Base-by-base conservation (phyloP, 2,113 vertebrate species). In the Thryonomys swinderianus region DNA sequence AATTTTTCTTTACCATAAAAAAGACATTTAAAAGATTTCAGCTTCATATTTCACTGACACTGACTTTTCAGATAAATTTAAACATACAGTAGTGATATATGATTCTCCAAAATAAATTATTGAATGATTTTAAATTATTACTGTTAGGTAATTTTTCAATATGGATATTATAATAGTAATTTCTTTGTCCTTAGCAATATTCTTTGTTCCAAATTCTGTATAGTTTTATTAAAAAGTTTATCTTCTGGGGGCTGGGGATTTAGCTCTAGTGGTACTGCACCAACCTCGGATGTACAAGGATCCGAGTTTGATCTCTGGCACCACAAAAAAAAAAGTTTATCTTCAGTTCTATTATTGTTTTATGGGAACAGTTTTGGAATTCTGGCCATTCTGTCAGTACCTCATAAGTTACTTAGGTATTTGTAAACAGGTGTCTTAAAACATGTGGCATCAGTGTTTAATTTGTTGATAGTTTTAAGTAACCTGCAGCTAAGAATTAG, bases 1-100 rank as follows among this genome's bases (percentile, higher is more conserved):
- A 90, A 78, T 57, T 95, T 96, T 94, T 95, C 40, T 30, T 89
- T 67, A 45, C 32, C 34, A 3, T 91, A 86, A 94, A 81, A 86
- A 45, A 40, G 1, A 67, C 67, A 23, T 85, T 94, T 93, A 32
- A 25, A 83, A 89, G 69, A 57, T 69, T 85, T 90, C 78, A 62
- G 16, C 32, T 91, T 85, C 18, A n/a, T 85, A 79, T 88, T 94
- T 94, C 32, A 91, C 34, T 90, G 64, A 62, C 7, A 62, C 2
- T 55, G 37, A 93, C 45, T 93, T 48, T 92, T 42, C 42, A 86
- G 67, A 18, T 88, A 80, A 84, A 90, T n/a, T 48, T 48, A 34
- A 91, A 51, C 34, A 86, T 90, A 10, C 13, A 51, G 10, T 83
- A 48, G 59, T 67, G 20, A 88, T 73, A 5, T 78, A 40, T 94